Evolutionary conservation across 2,797 vertebrate species (phyloP).

Genomic region (Poeciliopsis paucimaculata): DNA sequence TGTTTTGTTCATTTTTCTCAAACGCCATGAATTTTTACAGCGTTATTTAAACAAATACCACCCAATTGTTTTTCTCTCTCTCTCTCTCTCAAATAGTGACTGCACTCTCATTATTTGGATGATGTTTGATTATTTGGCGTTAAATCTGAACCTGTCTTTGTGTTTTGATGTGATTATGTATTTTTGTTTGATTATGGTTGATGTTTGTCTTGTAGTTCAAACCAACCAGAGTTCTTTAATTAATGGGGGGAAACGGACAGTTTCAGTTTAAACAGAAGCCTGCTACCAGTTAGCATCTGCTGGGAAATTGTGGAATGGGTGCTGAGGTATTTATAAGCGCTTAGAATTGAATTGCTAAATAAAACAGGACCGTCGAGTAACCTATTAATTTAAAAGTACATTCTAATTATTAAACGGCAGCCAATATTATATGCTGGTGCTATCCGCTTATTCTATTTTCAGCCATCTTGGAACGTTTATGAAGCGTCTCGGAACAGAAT

Average conservation of each 20-base stretch:
- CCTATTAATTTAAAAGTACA: not conserved
- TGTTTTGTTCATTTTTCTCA: not conserved
- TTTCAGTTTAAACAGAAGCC: not conserved
- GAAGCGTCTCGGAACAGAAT: constrained; percentile 17
- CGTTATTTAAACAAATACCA: not conserved
- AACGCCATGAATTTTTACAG: not conserved
- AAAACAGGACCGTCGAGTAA: not conserved
- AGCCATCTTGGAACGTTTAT: not conserved
- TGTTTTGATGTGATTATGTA: not conserved
- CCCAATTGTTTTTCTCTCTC: not conserved
- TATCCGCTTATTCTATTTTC: constrained; percentile 11
- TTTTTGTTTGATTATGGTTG: not conserved
- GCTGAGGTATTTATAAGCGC: not conserved
- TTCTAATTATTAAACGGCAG: not conserved
- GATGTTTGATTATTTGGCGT: not conserved
- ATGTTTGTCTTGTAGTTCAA: not conserved
- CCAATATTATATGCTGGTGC: not conserved
- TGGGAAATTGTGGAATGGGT: not conserved
- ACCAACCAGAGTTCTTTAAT: not conserved
- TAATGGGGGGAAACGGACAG: not conserved
- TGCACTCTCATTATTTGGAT: not conserved
- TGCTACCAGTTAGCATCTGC: not conserved
- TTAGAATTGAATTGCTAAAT: not conserved
- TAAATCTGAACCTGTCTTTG: not conserved
- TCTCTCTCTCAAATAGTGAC: not conserved